A percentile compares a stretch with the other conserved stretches of the same genome.
phyloP scores from a whole-genome alignment of 2,797 vertebrate species.

The Saguinus oedipus region DNA sequence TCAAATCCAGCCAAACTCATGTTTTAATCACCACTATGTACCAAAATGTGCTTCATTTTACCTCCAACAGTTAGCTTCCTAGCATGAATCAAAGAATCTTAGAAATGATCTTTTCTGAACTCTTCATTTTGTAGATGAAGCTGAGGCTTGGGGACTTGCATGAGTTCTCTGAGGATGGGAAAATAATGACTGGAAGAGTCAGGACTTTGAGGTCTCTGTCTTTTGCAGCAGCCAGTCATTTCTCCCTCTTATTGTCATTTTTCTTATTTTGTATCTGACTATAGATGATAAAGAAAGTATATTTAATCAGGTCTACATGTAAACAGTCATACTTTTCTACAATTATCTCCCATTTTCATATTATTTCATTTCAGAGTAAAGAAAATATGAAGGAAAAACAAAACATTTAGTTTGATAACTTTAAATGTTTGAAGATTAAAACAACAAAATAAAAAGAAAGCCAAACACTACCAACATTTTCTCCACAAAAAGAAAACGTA shows the following conservation, averaged over 20 bases:
- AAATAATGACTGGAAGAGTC: background rate
- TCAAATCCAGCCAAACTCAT: background rate
- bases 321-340: background rate
- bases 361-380: conserved; percentile 33
- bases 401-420: background rate
- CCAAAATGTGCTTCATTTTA: background rate
- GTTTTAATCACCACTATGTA: background rate
- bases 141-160: background rate
- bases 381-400: background rate
- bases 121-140: background rate
- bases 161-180: background rate
- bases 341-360: background rate
- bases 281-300: background rate
- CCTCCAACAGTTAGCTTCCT: background rate
- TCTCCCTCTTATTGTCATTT: background rate
- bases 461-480: background rate
- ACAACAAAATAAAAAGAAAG: background rate
- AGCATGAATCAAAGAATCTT: background rate
- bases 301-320: background rate
- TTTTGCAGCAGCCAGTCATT: background rate
- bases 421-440: background rate
- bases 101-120: background rate
- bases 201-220: background rate
- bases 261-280: background rate
- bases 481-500: background rate